Evolutionary conservation across 2,797 vertebrate species (phyloP), one percentile per base, ranked within the genome.

Genomic region (Gorsachius magnificus): DNA sequence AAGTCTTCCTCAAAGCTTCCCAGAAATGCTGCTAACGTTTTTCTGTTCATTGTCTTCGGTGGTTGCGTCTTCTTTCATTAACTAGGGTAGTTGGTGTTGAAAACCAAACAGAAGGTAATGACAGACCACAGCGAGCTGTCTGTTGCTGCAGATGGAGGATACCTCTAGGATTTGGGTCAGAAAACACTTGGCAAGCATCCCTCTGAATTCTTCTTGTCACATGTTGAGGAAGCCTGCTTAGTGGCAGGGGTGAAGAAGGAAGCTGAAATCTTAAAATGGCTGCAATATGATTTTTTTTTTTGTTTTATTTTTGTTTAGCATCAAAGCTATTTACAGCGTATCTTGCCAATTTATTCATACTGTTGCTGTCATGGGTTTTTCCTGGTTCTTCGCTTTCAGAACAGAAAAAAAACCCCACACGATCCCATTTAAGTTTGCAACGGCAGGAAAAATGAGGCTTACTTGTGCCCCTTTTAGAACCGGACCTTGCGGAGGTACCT

Each of bases 31-130:
- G 33, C 81, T 85, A 45, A 75, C 5, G 1, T 89, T 83, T 83
- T 25, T 76, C 82, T 83, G 75, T 74, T 92, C 28, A 2, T 87
- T 90, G 82, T 95, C 86, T 91, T 83, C 0, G 0, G 78, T 89
- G 88, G 88, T 65, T 92, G 78, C 61, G 58, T 94, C 93, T 87
- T 93, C 93, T 85, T 87, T 89, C 68, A 65, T 96, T 94, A 96
- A 63, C 91, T 90, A 53, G 84, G 46, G 54, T 88, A 91, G 87
- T 65, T 95, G 80, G 93, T 95, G 79, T 81, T 91, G 94, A 96
- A 96, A 97, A 94, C 69, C 91, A 94, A 96, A 87, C 95, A 96
- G 95, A 97, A 97, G 91, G 93, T 96, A 97, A 91, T 96, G 94
- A 91, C 82, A 94, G 95, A 96, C 92, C 92, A 91, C 89, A 94